These are phyloP conservation scores for Kryptolebias ocellatus DNA, from an alignment of 2,797 vertebrate species.

Conservation along the genomic window DNA sequence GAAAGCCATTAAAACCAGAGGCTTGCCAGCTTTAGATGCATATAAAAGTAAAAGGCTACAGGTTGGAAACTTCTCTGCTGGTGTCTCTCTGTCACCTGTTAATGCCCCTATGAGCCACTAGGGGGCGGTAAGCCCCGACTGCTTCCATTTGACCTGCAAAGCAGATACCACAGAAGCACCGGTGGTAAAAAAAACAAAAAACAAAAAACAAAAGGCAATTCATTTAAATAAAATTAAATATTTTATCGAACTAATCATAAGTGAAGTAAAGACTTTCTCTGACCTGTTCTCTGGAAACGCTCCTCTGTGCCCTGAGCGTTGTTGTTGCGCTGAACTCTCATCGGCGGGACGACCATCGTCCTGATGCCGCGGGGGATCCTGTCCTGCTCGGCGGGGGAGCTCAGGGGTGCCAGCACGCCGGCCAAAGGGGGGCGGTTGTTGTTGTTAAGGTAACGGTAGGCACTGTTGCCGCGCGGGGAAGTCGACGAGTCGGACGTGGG, in stretches of 20 bases:
- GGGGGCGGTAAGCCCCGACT: constrained; percentile 71
- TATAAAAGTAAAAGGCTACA: constrained; percentile 43
- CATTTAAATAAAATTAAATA: not conserved
- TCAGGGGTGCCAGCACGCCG: constrained; percentile 56
- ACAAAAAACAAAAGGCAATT: constrained; percentile 4
- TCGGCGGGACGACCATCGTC: constrained; percentile 91
- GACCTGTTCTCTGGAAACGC: constrained; percentile 85
- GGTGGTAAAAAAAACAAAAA: constrained; percentile 41
- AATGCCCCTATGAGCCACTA: constrained; percentile 76
- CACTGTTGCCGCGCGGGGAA: constrained; percentile 84
- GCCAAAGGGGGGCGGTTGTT: constrained; percentile 68
- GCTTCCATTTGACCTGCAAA: constrained; percentile 79
- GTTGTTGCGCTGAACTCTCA: constrained; percentile 86
- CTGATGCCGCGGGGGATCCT: constrained; percentile 85
- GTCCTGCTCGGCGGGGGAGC: constrained; percentile 76
- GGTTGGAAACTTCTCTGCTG: constrained; percentile 51
- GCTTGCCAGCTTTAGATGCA: constrained; percentile 61
- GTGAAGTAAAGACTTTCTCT: constrained; percentile 22
- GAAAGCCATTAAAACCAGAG: constrained; percentile 28
- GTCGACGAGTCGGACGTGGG: constrained; percentile 84
- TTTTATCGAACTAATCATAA: not conserved
- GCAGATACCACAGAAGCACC: constrained; percentile 72
- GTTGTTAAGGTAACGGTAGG: constrained; percentile 87
- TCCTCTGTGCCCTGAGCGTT: constrained; percentile 76
- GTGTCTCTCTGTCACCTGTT: constrained; percentile 80